Conservation (phyloP, 1,140 invertebrate species). For the Lordiphosa mommai region DNA sequence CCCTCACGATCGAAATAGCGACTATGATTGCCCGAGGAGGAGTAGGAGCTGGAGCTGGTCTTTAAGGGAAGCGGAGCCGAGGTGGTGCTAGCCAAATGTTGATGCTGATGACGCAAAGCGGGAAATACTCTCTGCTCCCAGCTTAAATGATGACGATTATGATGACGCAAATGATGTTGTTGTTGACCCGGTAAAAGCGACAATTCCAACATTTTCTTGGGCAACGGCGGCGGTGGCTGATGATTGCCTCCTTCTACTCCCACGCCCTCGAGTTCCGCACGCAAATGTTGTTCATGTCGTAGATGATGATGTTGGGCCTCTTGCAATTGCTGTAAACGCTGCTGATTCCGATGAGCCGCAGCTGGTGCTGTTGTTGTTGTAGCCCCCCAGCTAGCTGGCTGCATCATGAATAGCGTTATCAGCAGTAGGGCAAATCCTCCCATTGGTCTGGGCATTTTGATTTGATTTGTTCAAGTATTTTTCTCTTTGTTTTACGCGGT, state of each 20-base stretch:
- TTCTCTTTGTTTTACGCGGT: constrained; percentile 3
- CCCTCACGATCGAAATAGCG: constrained; percentile 62
- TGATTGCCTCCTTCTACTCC: constrained; percentile 12
- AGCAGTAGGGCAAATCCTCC: neutral
- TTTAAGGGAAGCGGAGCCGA: constrained; percentile 9
- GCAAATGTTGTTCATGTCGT: constrained; percentile 60
- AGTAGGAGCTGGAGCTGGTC: constrained; percentile 12
- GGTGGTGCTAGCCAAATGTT: constrained; percentile 24
- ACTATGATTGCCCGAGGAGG: constrained; percentile 19
- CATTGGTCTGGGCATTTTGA: constrained; percentile 8
- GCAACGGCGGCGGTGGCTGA: constrained; percentile 10
- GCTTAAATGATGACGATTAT: constrained; percentile 57
- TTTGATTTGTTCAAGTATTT: constrained; percentile 1
- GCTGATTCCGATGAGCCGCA: constrained; percentile 18
- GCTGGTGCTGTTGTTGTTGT: constrained; percentile 23
- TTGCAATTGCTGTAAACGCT: constrained; percentile 52
- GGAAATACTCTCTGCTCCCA: constrained; percentile 62
- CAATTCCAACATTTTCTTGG: constrained; percentile 5
- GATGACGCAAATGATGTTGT: constrained; percentile 63
- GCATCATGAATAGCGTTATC: constrained; percentile 19
- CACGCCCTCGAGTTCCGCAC: constrained; percentile 44
- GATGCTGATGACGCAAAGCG: constrained; percentile 37
- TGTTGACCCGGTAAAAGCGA: constrained; percentile 31
- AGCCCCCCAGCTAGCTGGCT: constrained; percentile 16
- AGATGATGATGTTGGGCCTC: constrained; percentile 61